phyloP scores from a whole-genome alignment of 2,888 invertebrate genomes.

The Trachelus troglodyta region DNA sequence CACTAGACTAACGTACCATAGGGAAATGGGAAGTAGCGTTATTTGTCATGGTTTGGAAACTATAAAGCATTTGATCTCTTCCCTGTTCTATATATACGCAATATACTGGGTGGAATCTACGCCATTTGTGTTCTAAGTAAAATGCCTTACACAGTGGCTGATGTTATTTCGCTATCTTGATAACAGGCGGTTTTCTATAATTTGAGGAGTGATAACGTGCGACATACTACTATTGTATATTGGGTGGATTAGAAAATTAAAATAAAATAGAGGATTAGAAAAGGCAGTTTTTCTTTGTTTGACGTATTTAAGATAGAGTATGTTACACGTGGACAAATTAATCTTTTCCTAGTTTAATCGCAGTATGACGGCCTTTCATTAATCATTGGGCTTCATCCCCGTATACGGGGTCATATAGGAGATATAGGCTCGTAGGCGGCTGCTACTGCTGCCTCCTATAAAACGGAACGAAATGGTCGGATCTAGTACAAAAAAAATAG shows the following conservation, averaged over 20 bases:
- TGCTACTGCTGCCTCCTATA: background rate
- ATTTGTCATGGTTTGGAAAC: background rate
- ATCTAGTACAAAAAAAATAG: background rate
- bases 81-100: background rate
- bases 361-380: background rate
- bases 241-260: background rate
- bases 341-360: background rate
- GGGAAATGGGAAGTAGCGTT: background rate
- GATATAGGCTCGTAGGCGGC: background rate
- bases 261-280: background rate
- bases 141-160: background rate
- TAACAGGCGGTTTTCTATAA: background rate
- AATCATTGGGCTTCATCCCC: background rate
- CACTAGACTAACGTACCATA: background rate
- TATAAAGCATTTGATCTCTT: background rate
- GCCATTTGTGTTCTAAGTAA: background rate
- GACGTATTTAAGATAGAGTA: background rate
- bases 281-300: background rate
- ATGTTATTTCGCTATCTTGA: background rate
- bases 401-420: background rate
- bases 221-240: background rate
- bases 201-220: background rate
- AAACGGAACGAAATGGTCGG: background rate
- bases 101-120: background rate
- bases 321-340: background rate